Evolutionary conservation across 1,140 invertebrate species (phyloP), one percentile per base, ranked within the genome.

Genomic region (Ptiloglossa arizonensis): DNA sequence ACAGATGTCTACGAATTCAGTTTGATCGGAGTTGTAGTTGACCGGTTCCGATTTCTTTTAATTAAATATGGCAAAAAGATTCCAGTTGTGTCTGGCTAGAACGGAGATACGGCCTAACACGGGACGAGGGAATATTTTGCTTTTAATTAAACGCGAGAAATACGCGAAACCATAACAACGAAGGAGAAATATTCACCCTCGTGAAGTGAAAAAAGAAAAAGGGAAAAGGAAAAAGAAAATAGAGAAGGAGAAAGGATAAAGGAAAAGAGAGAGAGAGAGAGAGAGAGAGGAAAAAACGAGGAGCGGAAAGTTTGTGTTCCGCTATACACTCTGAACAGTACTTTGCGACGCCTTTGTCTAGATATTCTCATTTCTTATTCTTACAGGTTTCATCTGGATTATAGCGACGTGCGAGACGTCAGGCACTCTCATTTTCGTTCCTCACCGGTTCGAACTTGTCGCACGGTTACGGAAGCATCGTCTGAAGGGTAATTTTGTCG

Each of bases 371-470:
- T 77, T 63, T 70, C 70, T 64, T 62, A 57, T 84, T 76, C 48
- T 52, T 62, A 48, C 35, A 72, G 72, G 54, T 70, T 86, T 68
- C 68, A 54, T 83, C 70, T 70, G 63, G 80, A 70, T 81, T 81
- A 77, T 73, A 64, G 60, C 48, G 54, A 50, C 48, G 57, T 41
- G 35, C 59, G 66, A 70, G 71, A 76, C 67, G 56, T 48, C 67
- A 59, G 54, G 44, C 84, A 86, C 80, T 86, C 74, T 82, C 84
- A 73, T 82, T 86, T 86, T 86, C 77, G 72, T 81, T 44, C 57
- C 27, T 70, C 66, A 59, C 62, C 46, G 32, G 54, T 69, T 75
- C 64, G 54, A 63, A 66, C 57, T 73, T 71, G 72, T 79, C 71
- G 41, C 60, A 60, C 70, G 54, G 70, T 78, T 82, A 79, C 56